phyloP scores from a whole-genome alignment of 2,113 vertebrate species.

The Xiphophorus hellerii region DNA sequence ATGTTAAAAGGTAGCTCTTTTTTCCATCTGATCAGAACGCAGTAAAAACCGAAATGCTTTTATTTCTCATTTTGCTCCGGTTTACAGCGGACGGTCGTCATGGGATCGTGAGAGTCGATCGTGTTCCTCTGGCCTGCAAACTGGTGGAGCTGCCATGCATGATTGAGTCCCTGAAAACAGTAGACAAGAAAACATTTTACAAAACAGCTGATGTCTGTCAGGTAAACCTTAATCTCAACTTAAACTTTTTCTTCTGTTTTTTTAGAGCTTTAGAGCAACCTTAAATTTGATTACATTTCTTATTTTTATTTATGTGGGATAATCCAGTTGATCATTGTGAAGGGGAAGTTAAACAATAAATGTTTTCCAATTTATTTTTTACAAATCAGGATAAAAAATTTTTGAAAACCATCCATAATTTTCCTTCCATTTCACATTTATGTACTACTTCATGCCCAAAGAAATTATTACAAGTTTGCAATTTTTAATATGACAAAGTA shows the following conservation, averaged over 20 bases:
- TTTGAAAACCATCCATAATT: too few relatives aligned
- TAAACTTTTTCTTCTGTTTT: not conserved
- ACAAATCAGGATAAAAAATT: too few relatives aligned
- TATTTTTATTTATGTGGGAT: not conserved
- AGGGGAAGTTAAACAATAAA: not conserved
- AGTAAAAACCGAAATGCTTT: too few relatives aligned
- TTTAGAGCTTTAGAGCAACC: not conserved
- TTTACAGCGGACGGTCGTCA: conserved; percentile 88
- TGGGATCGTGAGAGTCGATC: conserved; percentile 89
- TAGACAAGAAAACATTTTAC: conserved; percentile 95
- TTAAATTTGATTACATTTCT: not conserved
- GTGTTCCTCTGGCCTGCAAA: conserved; percentile 89
- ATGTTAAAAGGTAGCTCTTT: not conserved
- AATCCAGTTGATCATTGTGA: not conserved
- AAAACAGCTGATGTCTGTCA: conserved; percentile 96
- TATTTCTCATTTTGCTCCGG: not conserved
- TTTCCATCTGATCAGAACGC: not conserved
- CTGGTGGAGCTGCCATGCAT: conserved; percentile 94
- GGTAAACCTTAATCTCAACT: conserved; percentile 75
- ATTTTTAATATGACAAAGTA: not conserved
- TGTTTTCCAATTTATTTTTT: not conserved
- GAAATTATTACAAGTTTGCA: not conserved
- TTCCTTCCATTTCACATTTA: too few relatives aligned
- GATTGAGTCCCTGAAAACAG: conserved; percentile 90
- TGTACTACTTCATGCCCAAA: not conserved